phyloP scores from a whole-genome alignment of 2,888 invertebrate genomes.

The Limnephilus auricula region DNA sequence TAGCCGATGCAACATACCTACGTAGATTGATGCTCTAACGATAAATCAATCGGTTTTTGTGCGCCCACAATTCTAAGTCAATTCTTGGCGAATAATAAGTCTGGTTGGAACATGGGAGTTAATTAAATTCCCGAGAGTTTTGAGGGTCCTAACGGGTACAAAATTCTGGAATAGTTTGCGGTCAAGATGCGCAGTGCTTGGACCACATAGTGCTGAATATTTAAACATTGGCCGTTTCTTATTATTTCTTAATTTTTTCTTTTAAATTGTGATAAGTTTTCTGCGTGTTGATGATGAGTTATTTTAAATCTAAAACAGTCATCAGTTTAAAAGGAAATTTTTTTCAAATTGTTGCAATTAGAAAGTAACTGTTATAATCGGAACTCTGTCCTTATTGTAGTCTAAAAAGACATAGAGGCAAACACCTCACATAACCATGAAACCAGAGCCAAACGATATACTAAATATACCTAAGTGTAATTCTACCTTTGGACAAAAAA shows the following conservation, averaged over 20 bases:
- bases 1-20: not conserved
- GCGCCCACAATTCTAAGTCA: not conserved
- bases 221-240: not conserved
- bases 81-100: not conserved
- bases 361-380: not conserved
- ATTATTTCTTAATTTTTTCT: not conserved
- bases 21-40: not conserved
- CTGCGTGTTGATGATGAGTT: too few relatives aligned
- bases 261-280: not conserved
- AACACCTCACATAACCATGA: too few relatives aligned
- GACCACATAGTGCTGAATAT: not conserved
- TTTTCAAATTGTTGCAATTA: not conserved
- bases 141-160: constrained; percentile 7
- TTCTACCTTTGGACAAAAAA: too few relatives aligned
- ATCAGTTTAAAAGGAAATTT: too few relatives aligned
- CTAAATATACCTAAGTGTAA: too few relatives aligned
- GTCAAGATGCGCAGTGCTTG: not conserved
- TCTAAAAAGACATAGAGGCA: too few relatives aligned
- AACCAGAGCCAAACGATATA: too few relatives aligned
- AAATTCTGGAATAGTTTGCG: not conserved
- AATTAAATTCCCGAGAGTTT: constrained; percentile 31
- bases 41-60: constrained; percentile 40
- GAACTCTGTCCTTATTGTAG: too few relatives aligned
- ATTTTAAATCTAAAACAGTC: too few relatives aligned
- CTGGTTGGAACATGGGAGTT: not conserved